Percentiles rank a stretch among this genome's conserved stretches.
Conservation (phyloP, 2,113 vertebrate genomes). For the Hypanus sabinus region DNA sequence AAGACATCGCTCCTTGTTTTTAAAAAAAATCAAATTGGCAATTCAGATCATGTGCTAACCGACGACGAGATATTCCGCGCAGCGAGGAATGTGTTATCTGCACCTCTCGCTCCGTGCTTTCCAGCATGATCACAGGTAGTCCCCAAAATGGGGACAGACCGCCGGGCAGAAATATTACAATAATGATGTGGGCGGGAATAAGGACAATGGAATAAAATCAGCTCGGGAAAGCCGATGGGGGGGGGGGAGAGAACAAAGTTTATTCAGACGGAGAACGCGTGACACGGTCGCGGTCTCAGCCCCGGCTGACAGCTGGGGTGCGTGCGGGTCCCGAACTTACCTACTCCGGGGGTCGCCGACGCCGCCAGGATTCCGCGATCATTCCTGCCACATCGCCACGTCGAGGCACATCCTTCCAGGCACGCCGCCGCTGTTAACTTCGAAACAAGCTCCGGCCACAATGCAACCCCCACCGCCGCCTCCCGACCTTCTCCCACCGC, state of each 20-base stretch:
- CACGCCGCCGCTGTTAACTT: neutral
- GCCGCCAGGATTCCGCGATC: neutral
- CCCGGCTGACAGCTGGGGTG: neutral
- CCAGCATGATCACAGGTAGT: neutral
- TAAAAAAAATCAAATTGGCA: neutral
- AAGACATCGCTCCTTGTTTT: neutral
- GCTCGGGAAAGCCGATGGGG: too few species aligned
- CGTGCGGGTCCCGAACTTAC: neutral
- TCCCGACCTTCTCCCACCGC: too few species aligned
- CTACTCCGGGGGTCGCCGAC: neutral
- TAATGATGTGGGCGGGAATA: neutral
- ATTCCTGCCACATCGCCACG: slow-evolving; percentile 23
- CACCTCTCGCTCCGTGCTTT: neutral
- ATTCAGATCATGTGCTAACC: neutral
- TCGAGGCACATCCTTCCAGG: slow-evolving; percentile 5
- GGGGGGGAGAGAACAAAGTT: neutral
- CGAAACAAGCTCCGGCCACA: neutral
- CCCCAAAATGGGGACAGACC: neutral
- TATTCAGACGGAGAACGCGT: neutral
- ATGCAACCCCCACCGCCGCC: neutral
- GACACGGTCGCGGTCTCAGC: neutral
- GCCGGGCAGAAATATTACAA: neutral
- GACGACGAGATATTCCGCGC: neutral
- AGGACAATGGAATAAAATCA: neutral
- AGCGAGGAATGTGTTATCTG: neutral